A percentile compares a stretch with the other conserved stretches of the same genome.
Conservation (phyloP, 2,797 vertebrate species). For the Pagetopsis macropterus region DNA sequence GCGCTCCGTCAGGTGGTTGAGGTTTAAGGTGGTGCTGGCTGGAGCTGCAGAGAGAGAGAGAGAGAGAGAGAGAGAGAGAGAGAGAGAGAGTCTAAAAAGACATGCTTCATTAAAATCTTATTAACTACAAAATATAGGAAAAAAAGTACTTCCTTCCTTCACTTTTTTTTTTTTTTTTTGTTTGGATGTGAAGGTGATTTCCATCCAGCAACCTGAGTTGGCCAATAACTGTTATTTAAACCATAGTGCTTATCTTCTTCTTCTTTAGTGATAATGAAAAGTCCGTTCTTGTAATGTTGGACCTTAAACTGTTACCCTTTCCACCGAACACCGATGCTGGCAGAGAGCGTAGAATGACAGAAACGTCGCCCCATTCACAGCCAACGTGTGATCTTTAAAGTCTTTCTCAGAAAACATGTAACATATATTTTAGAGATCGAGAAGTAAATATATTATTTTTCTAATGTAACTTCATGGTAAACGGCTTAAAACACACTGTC, state of each 20-base stretch:
- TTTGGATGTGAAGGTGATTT: constrained; percentile 65
- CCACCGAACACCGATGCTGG: constrained; percentile 39
- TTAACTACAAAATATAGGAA: constrained; percentile 72
- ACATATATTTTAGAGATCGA: constrained; percentile 57
- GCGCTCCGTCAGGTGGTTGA: constrained; percentile 51
- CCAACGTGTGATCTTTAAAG: constrained; percentile 43
- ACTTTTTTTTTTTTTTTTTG: constrained; percentile 50
- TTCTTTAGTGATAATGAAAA: constrained; percentile 58
- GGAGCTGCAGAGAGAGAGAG: constrained; percentile 48
- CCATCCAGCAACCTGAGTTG: constrained; percentile 63
- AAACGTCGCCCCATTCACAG: constrained; percentile 29
- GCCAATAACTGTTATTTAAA: constrained; percentile 77
- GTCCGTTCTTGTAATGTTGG: constrained; percentile 56
- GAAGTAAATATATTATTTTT: constrained; percentile 72
- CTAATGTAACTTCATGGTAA: constrained; percentile 65
- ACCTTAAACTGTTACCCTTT: constrained; percentile 71
- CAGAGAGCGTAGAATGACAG: constrained; percentile 34
- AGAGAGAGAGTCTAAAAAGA: constrained; percentile 50
- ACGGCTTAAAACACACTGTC: constrained; percentile 52
- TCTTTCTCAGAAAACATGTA: constrained; percentile 41
- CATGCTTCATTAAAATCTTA: constrained; percentile 61
- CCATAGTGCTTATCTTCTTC: constrained; percentile 59
- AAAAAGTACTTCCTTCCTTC: constrained; percentile 60
- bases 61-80: constrained; percentile 20
- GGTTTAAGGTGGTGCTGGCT: constrained; percentile 45